Conservation (phyloP, 1,140 invertebrate genomes). For the Matsumurasca onukii region DNA sequence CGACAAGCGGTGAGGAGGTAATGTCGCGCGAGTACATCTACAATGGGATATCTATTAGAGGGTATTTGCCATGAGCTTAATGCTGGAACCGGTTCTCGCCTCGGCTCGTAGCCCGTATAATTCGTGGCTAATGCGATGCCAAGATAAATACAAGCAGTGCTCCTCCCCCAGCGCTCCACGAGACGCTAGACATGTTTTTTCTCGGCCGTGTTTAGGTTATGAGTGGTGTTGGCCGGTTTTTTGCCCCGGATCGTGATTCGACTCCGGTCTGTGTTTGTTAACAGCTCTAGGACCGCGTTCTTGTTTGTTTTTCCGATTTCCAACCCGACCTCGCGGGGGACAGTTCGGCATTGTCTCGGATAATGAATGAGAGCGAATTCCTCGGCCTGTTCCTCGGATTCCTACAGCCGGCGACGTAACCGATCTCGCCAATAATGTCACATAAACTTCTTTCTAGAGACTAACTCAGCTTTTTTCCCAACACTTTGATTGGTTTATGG, state of each 20-base stretch:
- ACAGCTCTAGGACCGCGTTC: not conserved
- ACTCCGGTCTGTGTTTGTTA: not conserved
- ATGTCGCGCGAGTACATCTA: too few species aligned
- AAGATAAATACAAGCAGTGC: not conserved
- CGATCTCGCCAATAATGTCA: not conserved
- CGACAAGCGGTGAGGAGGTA: too few species aligned
- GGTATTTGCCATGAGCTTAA: conserved; percentile 1
- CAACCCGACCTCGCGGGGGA: not conserved
- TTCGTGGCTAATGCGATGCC: not conserved
- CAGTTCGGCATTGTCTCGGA: not conserved
- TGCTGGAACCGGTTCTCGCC: not conserved
- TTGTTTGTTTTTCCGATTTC: not conserved
- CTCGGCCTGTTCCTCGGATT: not conserved
- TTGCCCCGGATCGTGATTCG: not conserved
- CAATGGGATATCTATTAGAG: conserved; percentile 3
- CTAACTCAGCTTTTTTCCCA: too few species aligned
- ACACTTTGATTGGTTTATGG: too few species aligned
- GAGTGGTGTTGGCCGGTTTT: not conserved
- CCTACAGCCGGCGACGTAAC: not conserved
- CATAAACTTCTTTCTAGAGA: too few species aligned
- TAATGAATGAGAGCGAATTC: conserved; percentile 16
- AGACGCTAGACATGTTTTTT: conserved; percentile 1
- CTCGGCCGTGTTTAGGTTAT: not conserved
- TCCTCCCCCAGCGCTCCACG: not conserved
- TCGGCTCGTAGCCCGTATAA: not conserved